Evolutionary conservation across 2,113 vertebrate genomes (phyloP).

Genomic region (Dermatemys mawii): DNA sequence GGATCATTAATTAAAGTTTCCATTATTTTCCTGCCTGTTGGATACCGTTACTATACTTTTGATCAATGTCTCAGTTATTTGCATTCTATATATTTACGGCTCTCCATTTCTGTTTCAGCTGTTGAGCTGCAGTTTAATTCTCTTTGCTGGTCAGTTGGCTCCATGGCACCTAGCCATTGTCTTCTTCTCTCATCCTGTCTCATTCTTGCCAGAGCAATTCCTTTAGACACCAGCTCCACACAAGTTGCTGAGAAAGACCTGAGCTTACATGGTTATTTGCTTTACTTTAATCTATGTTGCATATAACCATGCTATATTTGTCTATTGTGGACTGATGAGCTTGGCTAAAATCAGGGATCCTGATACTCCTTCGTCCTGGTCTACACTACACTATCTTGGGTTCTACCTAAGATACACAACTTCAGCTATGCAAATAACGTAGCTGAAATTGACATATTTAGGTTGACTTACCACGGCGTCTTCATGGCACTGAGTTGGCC

Average conservation of each 20-base stretch:
- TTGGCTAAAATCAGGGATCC: not conserved
- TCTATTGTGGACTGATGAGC: not conserved
- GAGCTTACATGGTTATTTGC: rapidly evolving
- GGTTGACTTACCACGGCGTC: too few relatives aligned
- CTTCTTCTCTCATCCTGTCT: not conserved
- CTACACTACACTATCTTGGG: too few relatives aligned
- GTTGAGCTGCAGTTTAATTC: constrained; percentile 27
- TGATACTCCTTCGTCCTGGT: too few relatives aligned
- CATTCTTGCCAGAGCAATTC: not conserved
- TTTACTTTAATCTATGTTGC: not conserved
- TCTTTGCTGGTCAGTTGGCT: constrained; percentile 9
- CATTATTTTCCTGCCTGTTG: constrained; percentile 21
- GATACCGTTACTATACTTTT: constrained; percentile 39
- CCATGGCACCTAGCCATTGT: rapidly evolving
- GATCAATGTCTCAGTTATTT: constrained; percentile 27
- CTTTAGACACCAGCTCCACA: not conserved
- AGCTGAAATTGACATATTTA: too few relatives aligned
- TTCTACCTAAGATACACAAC: too few relatives aligned
- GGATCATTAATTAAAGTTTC: constrained; percentile 39
- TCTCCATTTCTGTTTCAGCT: constrained; percentile 37
- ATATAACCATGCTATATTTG: not conserved
- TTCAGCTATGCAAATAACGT: too few relatives aligned
- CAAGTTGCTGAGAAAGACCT: not conserved
- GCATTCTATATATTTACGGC: constrained; percentile 18
- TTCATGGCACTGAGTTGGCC: too few relatives aligned